Evolutionary conservation across 2,888 invertebrate species (phyloP), one percentile per base, ranked within the genome.

Genomic region (Sphaeridia pumilis): DNA sequence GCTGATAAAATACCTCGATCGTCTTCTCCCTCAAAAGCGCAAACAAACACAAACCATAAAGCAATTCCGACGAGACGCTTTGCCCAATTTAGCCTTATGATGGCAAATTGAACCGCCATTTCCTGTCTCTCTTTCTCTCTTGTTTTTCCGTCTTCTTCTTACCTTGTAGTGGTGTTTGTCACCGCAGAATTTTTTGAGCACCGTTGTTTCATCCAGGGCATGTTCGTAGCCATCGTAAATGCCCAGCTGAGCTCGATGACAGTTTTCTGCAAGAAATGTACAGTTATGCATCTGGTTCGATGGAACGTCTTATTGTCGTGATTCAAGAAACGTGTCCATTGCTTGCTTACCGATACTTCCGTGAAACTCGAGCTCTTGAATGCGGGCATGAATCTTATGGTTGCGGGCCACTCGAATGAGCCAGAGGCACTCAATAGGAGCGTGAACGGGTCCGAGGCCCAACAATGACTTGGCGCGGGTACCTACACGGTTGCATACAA

Each of bases 341-440:
- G 24, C 26, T 34, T 14, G 14, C 56, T 57, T 54, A 69, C 69
- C 68, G 50, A 67, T 66, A 52, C 66, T 67, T 10, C 69, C 68
- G 49, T 68, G 67, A 10, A 73, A 66, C 46, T 73, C 69, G 2
- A 73, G 59, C 45, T 71, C 68, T n/a, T 70, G 64, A 12, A 73
- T 61, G 44, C 70, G 66, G 12, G 73, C 57, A 58, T 72, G 72
- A 41, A 73, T 70, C 38, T 70, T 66, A 54, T 69, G 69, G 28
- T 66, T 58, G 34, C 67, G 67, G 21, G 67, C 65, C 10, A 72
- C 73, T 38, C 73, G 63, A 38, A 73, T 68, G 25, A 73, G 62
- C 73, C 73, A 73, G 36, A 69, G 67, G 63, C 73, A 73, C 7
- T 71, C 70, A 12, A 71, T 38, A 17, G 12, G 62, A 36, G 71